Evolutionary conservation across 2,113 vertebrate species (phyloP).

Genomic region (Chaetura pelagica): DNA sequence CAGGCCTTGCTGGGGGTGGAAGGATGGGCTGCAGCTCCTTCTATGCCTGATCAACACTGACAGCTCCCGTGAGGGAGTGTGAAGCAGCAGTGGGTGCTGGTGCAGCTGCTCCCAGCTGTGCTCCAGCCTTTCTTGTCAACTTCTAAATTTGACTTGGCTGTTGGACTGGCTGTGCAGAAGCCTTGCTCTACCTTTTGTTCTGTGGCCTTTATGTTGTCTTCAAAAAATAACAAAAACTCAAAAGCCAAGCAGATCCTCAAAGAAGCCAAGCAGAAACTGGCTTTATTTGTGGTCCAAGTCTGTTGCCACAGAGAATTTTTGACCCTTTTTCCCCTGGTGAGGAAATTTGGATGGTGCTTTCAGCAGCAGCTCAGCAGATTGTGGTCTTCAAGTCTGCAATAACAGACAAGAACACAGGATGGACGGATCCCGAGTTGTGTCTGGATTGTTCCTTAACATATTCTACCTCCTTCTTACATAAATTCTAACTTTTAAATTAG

Average conservation of each 20-base stretch:
- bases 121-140: fast-evolving
- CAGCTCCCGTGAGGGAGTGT: fast-evolving
- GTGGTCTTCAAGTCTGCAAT: background rate
- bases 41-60: background rate
- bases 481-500: background rate
- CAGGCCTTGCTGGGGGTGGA: background rate
- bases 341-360: background rate
- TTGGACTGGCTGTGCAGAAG: fast-evolving
- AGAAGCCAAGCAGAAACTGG: background rate
- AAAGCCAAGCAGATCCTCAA: background rate
- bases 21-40: background rate
- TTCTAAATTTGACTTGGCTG: background rate
- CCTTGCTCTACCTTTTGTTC: background rate
- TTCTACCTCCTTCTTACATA: background rate
- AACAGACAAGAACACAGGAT: fast-evolving
- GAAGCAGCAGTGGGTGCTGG: background rate
- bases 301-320: background rate
- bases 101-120: background rate
- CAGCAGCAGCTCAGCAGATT: fast-evolving
- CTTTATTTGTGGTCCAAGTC: fast-evolving
- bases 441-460: background rate
- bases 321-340: background rate
- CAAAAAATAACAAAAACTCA: background rate
- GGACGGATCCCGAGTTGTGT: too few species aligned
- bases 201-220: background rate